Conservation (phyloP, 2,113 vertebrate genomes). For the Elephas maximus region DNA sequence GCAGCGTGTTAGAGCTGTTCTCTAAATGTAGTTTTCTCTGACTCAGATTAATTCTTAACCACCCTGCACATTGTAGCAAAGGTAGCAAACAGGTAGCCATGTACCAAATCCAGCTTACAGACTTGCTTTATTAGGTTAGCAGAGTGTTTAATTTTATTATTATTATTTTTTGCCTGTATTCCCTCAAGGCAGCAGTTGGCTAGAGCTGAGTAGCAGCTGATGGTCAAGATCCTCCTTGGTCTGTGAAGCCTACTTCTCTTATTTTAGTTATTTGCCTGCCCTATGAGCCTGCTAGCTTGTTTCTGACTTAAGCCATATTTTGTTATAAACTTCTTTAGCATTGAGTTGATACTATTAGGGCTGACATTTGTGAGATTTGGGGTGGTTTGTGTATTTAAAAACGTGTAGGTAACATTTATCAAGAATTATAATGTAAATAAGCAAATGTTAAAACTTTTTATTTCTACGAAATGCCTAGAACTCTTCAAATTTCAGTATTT, state of each 20-base stretch:
- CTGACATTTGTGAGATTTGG: conserved; percentile 38
- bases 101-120: background rate
- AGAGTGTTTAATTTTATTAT: background rate
- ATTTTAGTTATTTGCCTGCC: background rate
- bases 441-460: background rate
- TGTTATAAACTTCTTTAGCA: conserved; percentile 18
- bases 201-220: background rate
- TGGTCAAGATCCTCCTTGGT: background rate
- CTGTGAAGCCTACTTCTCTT: background rate
- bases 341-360: background rate
- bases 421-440: conserved; percentile 60
- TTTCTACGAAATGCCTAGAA: conserved; percentile 42
- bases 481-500: conserved; percentile 52
- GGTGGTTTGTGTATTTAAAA: conserved; percentile 50
- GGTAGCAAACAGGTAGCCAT: background rate
- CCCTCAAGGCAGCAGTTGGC: background rate
- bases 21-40: conserved; percentile 17
- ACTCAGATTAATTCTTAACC: background rate
- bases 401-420: background rate
- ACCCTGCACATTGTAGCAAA: background rate
- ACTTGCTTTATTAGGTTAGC: background rate
- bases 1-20: background rate
- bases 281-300: background rate
- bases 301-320: conserved; percentile 10
- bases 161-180: background rate